phyloP scores from a whole-genome alignment of 2,888 invertebrate genomes.

The Pollenia griseotomentosa region DNA sequence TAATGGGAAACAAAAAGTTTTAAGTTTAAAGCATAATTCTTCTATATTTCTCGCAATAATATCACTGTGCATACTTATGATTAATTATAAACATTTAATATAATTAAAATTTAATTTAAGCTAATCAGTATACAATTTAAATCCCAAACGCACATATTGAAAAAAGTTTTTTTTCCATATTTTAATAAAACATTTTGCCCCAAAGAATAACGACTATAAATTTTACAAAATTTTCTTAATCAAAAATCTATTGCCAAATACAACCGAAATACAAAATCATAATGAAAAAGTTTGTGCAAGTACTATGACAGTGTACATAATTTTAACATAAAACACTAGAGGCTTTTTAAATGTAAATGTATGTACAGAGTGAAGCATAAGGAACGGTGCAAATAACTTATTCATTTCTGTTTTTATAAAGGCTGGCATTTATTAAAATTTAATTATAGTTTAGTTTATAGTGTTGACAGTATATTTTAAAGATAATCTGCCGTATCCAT shows the following conservation, averaged over 20 bases:
- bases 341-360: background rate
- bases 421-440: too few species aligned
- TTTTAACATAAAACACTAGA: conserved; percentile 21
- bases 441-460: too few species aligned
- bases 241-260: conserved; percentile 11
- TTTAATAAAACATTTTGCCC: conserved; percentile 16
- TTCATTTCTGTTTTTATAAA: too few species aligned
- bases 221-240: conserved; percentile 22
- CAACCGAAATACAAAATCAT: background rate
- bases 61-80: too few species aligned
- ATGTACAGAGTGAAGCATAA: too few species aligned
- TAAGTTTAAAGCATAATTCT: too few species aligned
- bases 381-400: too few species aligned
- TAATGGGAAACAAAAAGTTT: too few species aligned
- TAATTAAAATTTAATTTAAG: background rate
- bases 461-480: too few species aligned
- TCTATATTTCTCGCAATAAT: too few species aligned
- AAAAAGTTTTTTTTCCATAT: background rate
- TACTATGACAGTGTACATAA: conserved; percentile 13
- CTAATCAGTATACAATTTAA: conserved; percentile 2
- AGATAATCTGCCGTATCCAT: too few species aligned
- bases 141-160: background rate
- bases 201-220: conserved; percentile 9
- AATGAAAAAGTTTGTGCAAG: conserved; percentile 24
- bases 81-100: too few species aligned